A percentile compares a stretch with the other conserved stretches of the same genome.
Conservation (phyloP, 2,113 vertebrate species). For the Falco punctatus region DNA sequence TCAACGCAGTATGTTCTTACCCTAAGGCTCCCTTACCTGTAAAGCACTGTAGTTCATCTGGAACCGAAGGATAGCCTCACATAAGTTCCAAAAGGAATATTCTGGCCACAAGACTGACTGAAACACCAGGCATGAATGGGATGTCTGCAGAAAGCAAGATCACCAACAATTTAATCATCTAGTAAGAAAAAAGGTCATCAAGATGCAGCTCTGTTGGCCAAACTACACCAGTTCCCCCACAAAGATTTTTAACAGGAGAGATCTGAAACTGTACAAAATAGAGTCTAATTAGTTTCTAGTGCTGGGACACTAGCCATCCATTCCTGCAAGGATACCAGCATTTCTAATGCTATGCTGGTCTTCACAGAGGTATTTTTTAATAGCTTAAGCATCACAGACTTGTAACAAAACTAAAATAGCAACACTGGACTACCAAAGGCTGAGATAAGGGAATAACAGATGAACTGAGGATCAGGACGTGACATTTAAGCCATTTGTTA, state of each 20-base stretch:
- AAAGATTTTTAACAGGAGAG: neutral
- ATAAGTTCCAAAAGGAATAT: constrained; percentile 97
- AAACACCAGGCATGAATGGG: constrained; percentile 95
- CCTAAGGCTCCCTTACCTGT: constrained; percentile 80
- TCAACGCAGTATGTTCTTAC: no score
- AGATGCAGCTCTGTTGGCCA: neutral
- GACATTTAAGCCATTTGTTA: constrained; percentile 36
- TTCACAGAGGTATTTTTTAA: constrained; percentile 17
- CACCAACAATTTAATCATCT: neutral
- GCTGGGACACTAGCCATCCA: neutral
- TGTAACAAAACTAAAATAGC: constrained; percentile 33
- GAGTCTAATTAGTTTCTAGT: neutral
- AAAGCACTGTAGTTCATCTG: constrained; percentile 89
- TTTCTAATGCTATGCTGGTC: neutral
- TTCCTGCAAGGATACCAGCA: neutral
- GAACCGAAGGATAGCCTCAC: constrained; percentile 93
- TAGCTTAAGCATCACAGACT: neutral
- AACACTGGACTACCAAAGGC: neutral
- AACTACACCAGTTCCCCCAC: neutral
- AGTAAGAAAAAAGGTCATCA: neutral
- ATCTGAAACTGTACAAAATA: neutral
- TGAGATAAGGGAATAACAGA: neutral
- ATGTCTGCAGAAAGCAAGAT: constrained; percentile 81
- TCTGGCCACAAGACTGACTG: constrained; percentile 96
- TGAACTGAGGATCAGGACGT: constrained; percentile 7